Evolutionary conservation across 1,140 invertebrate genomes (phyloP).

Genomic region (Anadara kagoshimensis): DNA sequence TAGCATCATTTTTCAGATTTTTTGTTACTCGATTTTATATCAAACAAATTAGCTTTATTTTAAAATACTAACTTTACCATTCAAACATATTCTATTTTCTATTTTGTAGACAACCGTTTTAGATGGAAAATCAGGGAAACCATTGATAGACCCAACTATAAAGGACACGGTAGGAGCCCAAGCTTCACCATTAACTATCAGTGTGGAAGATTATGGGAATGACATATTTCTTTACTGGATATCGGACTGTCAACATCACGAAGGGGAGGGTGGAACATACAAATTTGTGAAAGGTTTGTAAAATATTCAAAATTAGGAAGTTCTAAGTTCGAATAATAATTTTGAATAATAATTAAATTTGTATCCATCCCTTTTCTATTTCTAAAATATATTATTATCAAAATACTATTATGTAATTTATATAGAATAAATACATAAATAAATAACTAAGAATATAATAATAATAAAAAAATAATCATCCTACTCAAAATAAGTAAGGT

Average conservation of each 20-base stretch:
- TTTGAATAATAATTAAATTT: background rate
- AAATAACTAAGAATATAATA: no score
- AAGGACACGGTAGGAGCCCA: conserved; percentile 81
- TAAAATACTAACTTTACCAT: no score
- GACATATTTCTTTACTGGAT: conserved; percentile 87
- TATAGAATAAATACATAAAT: no score
- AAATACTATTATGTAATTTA: no score
- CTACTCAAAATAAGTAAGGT: no score
- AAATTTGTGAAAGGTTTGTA: conserved; percentile 73
- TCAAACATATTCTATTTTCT: no score
- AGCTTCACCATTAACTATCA: conserved; percentile 80
- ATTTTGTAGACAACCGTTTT: conserved; percentile 79
- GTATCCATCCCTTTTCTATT: background rate
- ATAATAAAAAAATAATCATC: no score
- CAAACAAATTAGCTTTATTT: no score
- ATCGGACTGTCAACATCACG: conserved; percentile 78
- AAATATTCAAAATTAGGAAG: background rate
- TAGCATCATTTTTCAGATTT: no score
- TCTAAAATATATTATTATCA: background rate
- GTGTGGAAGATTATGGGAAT: conserved; percentile 79
- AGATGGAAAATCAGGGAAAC: conserved; percentile 81
- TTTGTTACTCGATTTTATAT: no score
- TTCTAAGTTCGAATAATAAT: no score
- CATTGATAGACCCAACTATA: conserved; percentile 78
- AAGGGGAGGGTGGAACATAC: conserved; percentile 72